Conservation (phyloP, 2,797 vertebrate species). For the Esox lucius region DNA sequence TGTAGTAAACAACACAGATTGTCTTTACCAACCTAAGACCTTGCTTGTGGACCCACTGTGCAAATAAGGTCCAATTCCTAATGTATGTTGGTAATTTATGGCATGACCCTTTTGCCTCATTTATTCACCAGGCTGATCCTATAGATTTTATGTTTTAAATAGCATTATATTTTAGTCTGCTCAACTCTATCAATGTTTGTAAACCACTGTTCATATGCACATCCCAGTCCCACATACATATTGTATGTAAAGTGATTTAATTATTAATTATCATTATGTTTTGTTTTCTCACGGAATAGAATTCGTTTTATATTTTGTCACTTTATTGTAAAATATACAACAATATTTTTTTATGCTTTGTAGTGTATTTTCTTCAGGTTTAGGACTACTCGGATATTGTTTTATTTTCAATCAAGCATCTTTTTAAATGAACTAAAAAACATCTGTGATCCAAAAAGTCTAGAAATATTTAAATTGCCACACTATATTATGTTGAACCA, state of each 20-base stretch:
- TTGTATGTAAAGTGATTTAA: slow-evolving; percentile 32
- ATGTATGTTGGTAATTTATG: slow-evolving; percentile 48
- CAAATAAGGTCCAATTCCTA: slow-evolving; percentile 10
- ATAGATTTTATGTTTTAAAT: slow-evolving; percentile 50
- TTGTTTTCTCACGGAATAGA: slow-evolving; percentile 28
- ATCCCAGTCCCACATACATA: slow-evolving; percentile 23
- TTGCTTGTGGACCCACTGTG: slow-evolving; percentile 10
- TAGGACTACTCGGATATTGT: slow-evolving; percentile 33
- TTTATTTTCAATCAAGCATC: slow-evolving; percentile 28
- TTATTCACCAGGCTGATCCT: slow-evolving; percentile 43
- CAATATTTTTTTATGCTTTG: slow-evolving; percentile 42
- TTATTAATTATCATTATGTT: slow-evolving; percentile 20
- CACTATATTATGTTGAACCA: slow-evolving; percentile 31
- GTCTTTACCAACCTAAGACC: slow-evolving; percentile 28
- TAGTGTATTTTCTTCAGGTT: slow-evolving; percentile 33
- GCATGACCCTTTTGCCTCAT: slow-evolving; percentile 45
- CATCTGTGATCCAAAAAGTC: slow-evolving; percentile 32
- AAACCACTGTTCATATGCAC: slow-evolving; percentile 53
- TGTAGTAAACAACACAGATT: slow-evolving; percentile 32
- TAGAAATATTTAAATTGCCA: slow-evolving; percentile 24
- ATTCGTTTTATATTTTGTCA: slow-evolving; percentile 45
- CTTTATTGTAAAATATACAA: slow-evolving; percentile 34
- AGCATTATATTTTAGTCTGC: slow-evolving; percentile 52
- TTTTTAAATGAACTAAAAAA: slow-evolving; percentile 32
- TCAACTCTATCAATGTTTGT: slow-evolving; percentile 31